Evolutionary conservation across 2,797 vertebrate species (phyloP).

Genomic region (Synaphobranchus kaupii): DNA sequence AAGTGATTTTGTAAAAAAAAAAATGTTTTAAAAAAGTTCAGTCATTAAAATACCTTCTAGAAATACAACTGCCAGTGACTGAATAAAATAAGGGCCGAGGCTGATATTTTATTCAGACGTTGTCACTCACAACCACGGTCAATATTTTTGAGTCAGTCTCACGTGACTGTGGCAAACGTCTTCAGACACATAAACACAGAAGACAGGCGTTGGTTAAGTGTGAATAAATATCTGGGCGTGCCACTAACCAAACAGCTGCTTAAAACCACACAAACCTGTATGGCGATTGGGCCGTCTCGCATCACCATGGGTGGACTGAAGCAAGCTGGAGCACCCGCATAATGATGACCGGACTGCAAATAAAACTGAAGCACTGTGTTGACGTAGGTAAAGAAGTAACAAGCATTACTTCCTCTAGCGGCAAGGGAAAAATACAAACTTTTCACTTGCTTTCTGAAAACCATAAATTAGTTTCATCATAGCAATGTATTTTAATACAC

Average conservation of each 20-base stretch:
- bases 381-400: too few species aligned
- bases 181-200: not conserved
- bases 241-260: constrained; percentile 3
- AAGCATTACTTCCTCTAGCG: too few species aligned
- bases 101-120: not conserved
- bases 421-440: too few species aligned
- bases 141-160: not conserved
- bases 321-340: too few species aligned
- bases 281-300: not conserved
- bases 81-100: not conserved
- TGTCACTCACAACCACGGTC: not conserved
- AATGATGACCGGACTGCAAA: too few species aligned
- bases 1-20: not conserved
- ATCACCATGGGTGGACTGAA: not conserved
- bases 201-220: not conserved
- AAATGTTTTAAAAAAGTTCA: not conserved
- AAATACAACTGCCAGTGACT: not conserved
- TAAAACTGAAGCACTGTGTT: too few species aligned
- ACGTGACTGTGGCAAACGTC: not conserved
- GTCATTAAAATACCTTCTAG: not conserved
- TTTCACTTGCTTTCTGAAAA: too few species aligned
- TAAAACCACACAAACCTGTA: not conserved
- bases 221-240: constrained; percentile 5
- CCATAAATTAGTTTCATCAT: too few species aligned
- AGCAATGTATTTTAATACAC: too few species aligned